Evolutionary conservation across 2,113 vertebrate genomes (phyloP).

Genomic region (Poecile atricapillus): DNA sequence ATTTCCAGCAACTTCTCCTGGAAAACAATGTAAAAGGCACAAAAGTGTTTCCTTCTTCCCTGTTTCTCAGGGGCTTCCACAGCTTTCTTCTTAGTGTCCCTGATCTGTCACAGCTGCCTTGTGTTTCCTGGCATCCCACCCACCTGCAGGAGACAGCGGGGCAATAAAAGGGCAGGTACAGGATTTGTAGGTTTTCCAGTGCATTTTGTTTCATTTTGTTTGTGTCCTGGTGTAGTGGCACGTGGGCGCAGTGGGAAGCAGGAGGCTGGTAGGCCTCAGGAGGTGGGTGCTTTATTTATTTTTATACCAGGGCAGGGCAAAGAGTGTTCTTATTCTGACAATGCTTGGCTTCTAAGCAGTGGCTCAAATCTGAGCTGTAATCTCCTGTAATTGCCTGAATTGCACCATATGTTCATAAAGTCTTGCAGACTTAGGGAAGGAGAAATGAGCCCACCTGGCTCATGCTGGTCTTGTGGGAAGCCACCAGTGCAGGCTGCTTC

Average conservation of each 20-base stretch:
- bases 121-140: neutral
- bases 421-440: neutral
- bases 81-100: neutral
- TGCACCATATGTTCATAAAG: fast-evolving
- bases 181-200: fast-evolving
- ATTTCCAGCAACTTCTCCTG: neutral
- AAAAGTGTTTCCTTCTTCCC: fast-evolving
- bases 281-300: neutral
- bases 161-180: neutral
- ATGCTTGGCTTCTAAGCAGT: neutral
- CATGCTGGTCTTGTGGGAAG: neutral
- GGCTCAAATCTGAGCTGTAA: neutral
- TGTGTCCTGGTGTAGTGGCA: fast-evolving
- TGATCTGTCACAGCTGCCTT: neutral
- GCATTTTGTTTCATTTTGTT: fast-evolving
- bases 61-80: neutral
- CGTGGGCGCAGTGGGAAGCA: neutral
- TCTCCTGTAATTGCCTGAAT: neutral
- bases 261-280: neutral
- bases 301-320: fast-evolving
- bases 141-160: neutral
- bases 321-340: neutral
- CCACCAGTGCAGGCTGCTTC: neutral
- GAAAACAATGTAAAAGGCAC: neutral
- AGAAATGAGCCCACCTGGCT: neutral